Evolutionary conservation across 2,797 vertebrate species (phyloP).

Genomic region (Tadarida brasiliensis): DNA sequence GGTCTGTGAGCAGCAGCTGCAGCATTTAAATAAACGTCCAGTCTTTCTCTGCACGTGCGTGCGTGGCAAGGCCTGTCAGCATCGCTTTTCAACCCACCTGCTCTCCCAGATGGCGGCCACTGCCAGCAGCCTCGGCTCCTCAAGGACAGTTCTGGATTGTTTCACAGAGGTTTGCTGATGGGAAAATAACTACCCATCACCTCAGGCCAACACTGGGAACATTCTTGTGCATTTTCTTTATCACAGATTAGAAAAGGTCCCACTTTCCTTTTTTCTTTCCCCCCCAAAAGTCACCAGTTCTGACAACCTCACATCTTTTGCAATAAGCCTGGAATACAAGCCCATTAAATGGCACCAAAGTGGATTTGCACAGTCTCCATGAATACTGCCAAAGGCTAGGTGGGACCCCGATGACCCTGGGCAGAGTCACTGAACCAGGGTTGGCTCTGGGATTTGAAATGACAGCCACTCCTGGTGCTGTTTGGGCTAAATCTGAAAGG

Average conservation of each 20-base stretch:
- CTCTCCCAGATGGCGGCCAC: neutral
- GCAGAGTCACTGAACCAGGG: neutral
- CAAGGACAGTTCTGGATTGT: neutral
- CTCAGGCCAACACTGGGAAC: neutral
- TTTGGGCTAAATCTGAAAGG: neutral
- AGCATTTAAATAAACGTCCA: constrained; percentile 21
- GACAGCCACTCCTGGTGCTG: neutral
- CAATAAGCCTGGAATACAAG: neutral
- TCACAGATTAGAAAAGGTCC: neutral
- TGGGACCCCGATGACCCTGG: neutral
- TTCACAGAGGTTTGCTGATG: constrained; percentile 4
- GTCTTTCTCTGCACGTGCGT: neutral
- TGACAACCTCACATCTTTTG: constrained; percentile 23
- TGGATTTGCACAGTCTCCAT: neutral
- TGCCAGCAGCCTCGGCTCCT: neutral
- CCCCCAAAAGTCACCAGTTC: neutral
- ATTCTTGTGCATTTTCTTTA: neutral
- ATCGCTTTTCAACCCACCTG: constrained; percentile 46
- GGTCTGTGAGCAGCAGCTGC: neutral
- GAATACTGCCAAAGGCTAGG: neutral
- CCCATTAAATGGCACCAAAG: neutral
- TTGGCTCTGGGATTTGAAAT: neutral
- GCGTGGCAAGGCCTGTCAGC: neutral
- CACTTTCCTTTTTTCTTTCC: neutral
- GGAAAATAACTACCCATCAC: constrained; percentile 27